A percentile compares a stretch with the other conserved stretches of the same genome.
phyloP scores from a whole-genome alignment of 1,140 invertebrate species.

The Magallana ariakensis region DNA sequence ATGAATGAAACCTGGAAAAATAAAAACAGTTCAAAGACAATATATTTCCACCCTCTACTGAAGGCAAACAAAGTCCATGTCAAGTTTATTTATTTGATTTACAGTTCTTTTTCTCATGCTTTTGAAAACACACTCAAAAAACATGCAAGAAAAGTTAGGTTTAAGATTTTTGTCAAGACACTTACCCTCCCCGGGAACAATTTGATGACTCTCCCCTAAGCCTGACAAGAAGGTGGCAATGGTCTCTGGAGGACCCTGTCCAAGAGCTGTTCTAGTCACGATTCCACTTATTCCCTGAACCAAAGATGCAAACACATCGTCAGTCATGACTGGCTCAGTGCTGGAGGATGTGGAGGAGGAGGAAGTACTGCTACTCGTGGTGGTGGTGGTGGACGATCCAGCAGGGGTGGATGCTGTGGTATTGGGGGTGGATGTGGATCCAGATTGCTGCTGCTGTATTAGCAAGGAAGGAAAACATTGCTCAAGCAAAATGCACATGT shows the following conservation, averaged over 20 bases:
- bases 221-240: slow-evolving; percentile 80
- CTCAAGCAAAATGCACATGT: background rate
- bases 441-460: slow-evolving; percentile 16
- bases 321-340: slow-evolving; percentile 57
- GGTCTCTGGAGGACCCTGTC: slow-evolving; percentile 71
- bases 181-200: slow-evolving; percentile 78
- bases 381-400: slow-evolving; percentile 10
- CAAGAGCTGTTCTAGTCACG: slow-evolving; percentile 67
- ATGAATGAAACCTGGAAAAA: slow-evolving; percentile 70
- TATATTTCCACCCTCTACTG: too few relatives aligned
- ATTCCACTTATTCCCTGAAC: slow-evolving; percentile 69
- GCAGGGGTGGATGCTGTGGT: slow-evolving; percentile 13
- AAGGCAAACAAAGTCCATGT: too few relatives aligned
- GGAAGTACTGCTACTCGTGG: slow-evolving; percentile 12
- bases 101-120: too few relatives aligned
- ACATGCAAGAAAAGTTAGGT: too few relatives aligned
- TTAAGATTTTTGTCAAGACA: too few relatives aligned
- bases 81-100: too few relatives aligned
- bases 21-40: slow-evolving; percentile 3
- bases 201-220: slow-evolving; percentile 68
- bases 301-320: slow-evolving; percentile 71
- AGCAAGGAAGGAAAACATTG: background rate
- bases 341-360: slow-evolving; percentile 55
- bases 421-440: slow-evolving; percentile 16
- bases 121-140: too few relatives aligned